Evolutionary conservation across 2,888 invertebrate genomes (phyloP), one percentile per base, ranked within the genome.

Genomic region (Ectobius pallidus): DNA sequence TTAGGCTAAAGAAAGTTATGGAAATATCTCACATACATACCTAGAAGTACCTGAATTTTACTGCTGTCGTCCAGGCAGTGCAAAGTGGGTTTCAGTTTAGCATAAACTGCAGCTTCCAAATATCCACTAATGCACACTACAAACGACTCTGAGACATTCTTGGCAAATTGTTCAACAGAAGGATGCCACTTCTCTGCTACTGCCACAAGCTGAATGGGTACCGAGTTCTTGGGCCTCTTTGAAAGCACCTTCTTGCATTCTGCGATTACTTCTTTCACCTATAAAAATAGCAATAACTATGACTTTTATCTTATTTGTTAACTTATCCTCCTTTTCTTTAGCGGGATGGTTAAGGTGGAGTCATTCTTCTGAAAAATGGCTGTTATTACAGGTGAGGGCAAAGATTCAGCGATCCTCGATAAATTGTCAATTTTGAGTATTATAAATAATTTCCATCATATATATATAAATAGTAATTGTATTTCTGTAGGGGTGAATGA

Each of bases 81-180:
- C 30, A 88, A 79, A 16, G 82, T 82, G 61, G 87, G 82, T 79
- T 83, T 73, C 76, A 86, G 83, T 80, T 87, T 77, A n/a, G 89
- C 90, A 82, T 91, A 94, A 16, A 93, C 83, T 0, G 92, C 88
- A 62, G 92, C 92, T 82, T 94, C 94, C 77, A 92, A 86, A 77
- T 89, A 89, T 3, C 46, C 46, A 65, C 65, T 65, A 22, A 65
- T 65, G 71, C 91, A 89, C 3, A 93, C 82, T 0, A 90, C 83
- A 0, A 92, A 89, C 78, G 88, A 86, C 0, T 85, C 83, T 18
- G 90, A 80, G 44, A 80, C 85, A 58, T 83, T 84, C 49, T 83
- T 84, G 0, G 87, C 84, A 30, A 93, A 84, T 0, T 85, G 82
- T 62, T 86, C 84, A 78, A 93, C 82, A 14, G 85, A 81, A 18